Evolutionary conservation across 2,797 vertebrate genomes (phyloP).

Genomic region (Thunnus albacares): DNA sequence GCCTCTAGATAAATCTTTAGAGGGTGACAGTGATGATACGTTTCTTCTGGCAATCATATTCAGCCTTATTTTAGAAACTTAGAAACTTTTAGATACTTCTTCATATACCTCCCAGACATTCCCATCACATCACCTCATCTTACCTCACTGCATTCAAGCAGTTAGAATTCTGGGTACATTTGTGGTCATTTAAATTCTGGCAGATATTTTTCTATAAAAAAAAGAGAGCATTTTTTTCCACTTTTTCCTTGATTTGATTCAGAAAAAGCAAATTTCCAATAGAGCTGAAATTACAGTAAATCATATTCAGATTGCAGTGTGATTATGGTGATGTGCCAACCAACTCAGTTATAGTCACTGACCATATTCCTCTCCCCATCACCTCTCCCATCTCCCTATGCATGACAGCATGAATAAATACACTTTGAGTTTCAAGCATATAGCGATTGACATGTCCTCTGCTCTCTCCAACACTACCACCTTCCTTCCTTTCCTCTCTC

Average conservation of each 20-base stretch:
- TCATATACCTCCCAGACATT: conserved; percentile 5
- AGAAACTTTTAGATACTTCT: conserved; percentile 7
- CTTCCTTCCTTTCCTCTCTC: conserved; percentile 11
- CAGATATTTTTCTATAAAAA: conserved; percentile 25
- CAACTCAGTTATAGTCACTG: conserved; percentile 57
- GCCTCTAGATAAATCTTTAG: conserved; percentile 14
- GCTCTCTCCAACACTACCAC: conserved; percentile 68
- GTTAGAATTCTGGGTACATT: conserved; percentile 38
- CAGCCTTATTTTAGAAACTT: conserved; percentile 32
- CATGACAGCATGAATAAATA: conserved; percentile 70
- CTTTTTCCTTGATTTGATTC: conserved; percentile 35
- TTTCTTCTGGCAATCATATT: conserved; percentile 18
- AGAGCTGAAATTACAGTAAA: conserved; percentile 67
- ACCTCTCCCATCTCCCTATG: conserved; percentile 56
- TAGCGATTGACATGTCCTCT: conserved; percentile 81
- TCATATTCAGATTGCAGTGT: conserved; percentile 71
- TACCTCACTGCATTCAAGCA: conserved; percentile 22
- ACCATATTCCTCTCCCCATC: conserved; percentile 44
- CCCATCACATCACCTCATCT: conserved; percentile 37
- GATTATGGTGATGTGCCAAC: conserved; percentile 71
- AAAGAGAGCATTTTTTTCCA: not conserved
- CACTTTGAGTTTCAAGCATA: conserved; percentile 75
- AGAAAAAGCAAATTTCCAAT: conserved; percentile 61
- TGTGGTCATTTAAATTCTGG: conserved; percentile 47
- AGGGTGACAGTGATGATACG: conserved; percentile 7